phyloP scores from a whole-genome alignment of 2,888 invertebrate genomes.

The Taphrorychus bicolor region DNA sequence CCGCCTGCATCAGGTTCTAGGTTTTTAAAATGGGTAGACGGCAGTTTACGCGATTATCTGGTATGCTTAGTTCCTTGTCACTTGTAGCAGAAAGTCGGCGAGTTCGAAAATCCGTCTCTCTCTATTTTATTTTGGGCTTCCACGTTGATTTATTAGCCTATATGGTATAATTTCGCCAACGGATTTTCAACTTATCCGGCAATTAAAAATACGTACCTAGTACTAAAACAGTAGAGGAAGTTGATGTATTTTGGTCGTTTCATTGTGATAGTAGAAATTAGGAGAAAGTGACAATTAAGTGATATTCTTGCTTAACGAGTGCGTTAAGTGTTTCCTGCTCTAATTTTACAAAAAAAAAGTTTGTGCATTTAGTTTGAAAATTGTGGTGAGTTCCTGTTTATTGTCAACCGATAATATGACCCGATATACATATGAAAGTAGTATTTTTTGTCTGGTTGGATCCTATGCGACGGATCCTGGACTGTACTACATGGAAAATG shows the following conservation, averaged over 20 bases:
- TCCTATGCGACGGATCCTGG: too few relatives aligned
- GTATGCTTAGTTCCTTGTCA: background rate
- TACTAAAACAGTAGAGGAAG: conserved; percentile 18
- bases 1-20: too few relatives aligned
- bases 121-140: background rate
- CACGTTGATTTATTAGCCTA: background rate
- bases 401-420: too few relatives aligned
- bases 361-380: background rate
- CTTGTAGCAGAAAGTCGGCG: background rate
- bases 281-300: conserved; percentile 40
- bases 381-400: background rate
- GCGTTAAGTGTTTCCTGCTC: conserved; percentile 19
- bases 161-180: background rate
- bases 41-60: too few relatives aligned
- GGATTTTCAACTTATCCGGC: background rate
- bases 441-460: too few relatives aligned
- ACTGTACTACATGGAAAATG: too few relatives aligned
- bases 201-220: conserved; percentile 3
- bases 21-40: too few relatives aligned
- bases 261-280: conserved; percentile 54
- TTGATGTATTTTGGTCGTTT: conserved; percentile 53
- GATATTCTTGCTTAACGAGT: conserved; percentile 36
- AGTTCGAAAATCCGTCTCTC: background rate
- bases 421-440: too few relatives aligned
- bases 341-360: background rate